A percentile compares a stretch with the other conserved stretches of the same genome.
Conservation (phyloP, 1,140 invertebrate genomes). For the Nasonia giraulti region DNA sequence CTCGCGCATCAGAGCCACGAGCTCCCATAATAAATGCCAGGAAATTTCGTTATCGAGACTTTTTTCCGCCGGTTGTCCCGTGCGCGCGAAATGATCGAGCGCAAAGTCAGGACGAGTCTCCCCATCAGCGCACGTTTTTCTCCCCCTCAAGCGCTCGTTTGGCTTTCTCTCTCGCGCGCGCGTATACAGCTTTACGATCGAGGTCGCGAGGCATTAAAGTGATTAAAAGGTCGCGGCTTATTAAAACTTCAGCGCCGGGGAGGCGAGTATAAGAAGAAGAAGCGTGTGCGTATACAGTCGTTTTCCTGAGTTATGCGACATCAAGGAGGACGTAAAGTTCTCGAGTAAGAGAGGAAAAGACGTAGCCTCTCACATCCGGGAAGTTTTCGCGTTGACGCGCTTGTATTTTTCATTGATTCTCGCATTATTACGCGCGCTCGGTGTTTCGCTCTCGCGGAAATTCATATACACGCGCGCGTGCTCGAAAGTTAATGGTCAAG, state of each 20-base stretch:
- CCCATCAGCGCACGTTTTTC: background rate
- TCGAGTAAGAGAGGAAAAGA: background rate
- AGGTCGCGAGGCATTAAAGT: constrained; percentile 27
- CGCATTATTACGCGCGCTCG: background rate
- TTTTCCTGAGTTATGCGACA: constrained; percentile 14
- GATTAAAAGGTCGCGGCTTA: constrained; percentile 31
- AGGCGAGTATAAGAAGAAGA: background rate
- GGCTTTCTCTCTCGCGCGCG: constrained; percentile 33
- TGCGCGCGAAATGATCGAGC: background rate
- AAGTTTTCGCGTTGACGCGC: background rate
- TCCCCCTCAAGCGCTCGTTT: constrained; percentile 18
- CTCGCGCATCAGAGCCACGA: background rate
- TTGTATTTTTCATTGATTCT: background rate
- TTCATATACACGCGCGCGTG: no score
- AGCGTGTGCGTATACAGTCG: background rate
- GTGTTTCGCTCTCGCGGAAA: no score
- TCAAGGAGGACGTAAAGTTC: background rate
- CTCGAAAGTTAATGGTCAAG: background rate
- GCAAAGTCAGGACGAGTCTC: background rate
- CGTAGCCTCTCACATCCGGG: background rate
- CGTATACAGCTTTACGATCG: background rate
- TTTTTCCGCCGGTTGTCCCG: no score
- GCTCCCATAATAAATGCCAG: constrained; percentile 16
- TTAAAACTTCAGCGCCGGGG: constrained; percentile 2
- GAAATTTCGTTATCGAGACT: constrained; percentile 21